Evolutionary conservation across 2,113 vertebrate species (phyloP).

Genomic region (Syngnathus scovelli): DNA sequence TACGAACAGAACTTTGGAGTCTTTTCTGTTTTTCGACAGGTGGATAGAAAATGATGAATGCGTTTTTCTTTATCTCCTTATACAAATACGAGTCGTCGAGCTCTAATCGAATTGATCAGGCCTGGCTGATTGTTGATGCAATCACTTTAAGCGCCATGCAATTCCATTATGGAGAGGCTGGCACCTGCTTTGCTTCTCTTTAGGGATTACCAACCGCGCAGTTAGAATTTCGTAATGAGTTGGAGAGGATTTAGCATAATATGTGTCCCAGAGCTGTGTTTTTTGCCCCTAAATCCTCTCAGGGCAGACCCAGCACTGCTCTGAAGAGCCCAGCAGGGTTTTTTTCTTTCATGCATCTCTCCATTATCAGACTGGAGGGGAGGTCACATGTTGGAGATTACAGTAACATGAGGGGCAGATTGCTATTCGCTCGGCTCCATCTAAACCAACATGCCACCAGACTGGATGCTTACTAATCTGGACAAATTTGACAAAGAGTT

Average conservation of each 20-base stretch:
- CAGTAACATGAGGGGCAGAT: slow-evolving; percentile 54
- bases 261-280: slow-evolving; percentile 53
- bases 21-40: background rate
- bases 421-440: slow-evolving; percentile 45
- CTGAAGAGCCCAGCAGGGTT: slow-evolving; percentile 38
- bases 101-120: slow-evolving; percentile 42
- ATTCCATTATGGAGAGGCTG: slow-evolving; percentile 54
- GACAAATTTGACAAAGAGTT: slow-evolving; percentile 20
- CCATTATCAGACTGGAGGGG: slow-evolving; percentile 21
- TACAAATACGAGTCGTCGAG: slow-evolving; percentile 17
- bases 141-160: slow-evolving; percentile 48
- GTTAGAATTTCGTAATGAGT: slow-evolving; percentile 60
- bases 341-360: slow-evolving; percentile 28
- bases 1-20: too few species aligned
- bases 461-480: slow-evolving; percentile 40
- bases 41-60: background rate
- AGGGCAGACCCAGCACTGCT: slow-evolving; percentile 36
- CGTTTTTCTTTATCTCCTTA: background rate
- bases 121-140: slow-evolving; percentile 41
- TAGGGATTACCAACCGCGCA: slow-evolving; percentile 51
- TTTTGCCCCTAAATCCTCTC: slow-evolving; percentile 55
- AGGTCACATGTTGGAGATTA: slow-evolving; percentile 67
- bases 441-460: slow-evolving; percentile 44
- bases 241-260: slow-evolving; percentile 61
- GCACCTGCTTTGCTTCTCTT: slow-evolving; percentile 52